Base-by-base conservation (phyloP, 2,888 invertebrate species). In the Carabus problematicus region DNA sequence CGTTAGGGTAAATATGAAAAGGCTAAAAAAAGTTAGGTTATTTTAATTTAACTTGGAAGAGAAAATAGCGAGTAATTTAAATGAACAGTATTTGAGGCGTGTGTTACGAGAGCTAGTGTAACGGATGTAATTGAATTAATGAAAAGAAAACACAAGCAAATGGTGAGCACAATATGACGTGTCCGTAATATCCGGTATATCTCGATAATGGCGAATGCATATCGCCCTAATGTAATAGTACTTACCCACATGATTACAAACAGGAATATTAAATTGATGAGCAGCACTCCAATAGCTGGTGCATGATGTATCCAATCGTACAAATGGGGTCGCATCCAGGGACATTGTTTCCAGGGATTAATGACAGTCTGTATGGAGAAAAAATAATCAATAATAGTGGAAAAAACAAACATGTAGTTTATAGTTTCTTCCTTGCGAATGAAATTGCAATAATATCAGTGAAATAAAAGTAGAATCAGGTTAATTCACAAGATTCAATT, bases 291-390 rank as follows among this genome's bases (percentile, higher is more conserved):
- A 72, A 95, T 87, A 1, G 94, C 92, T 0, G 95, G 95, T 0
- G 87, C 89, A 79, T 93, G 92, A 80, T 92, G 93, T 75, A 95
- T 91, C 91, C 93, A 95, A 80, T 95, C 95, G 66, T 90, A 90
- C 69, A 86, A 84, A 76, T 91, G 89, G 71, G 89, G 87, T 75
- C 88, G 86, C 85, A 93, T 91, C 93, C 92, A 93, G 1, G 89
- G 86, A 77, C 94, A 79, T 60, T 74, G 61, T 18, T 69, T 62
- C 69, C 69, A 69, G 2, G 14, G 49, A 59, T 59, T 66, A 3
- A 47, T 49, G n/a, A 40, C 4, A 9, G 11, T 47, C 69, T 16
- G 39, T 9, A 61, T 60, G 19, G 12, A 66, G 45, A 41, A 18
- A 59, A 39, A 55, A 29, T 11, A 45, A 61, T 7, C 43, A 11